Base-by-base conservation (phyloP, 92 coral and sea anemone genomes). In the Phymanthus crucifer region DNA sequence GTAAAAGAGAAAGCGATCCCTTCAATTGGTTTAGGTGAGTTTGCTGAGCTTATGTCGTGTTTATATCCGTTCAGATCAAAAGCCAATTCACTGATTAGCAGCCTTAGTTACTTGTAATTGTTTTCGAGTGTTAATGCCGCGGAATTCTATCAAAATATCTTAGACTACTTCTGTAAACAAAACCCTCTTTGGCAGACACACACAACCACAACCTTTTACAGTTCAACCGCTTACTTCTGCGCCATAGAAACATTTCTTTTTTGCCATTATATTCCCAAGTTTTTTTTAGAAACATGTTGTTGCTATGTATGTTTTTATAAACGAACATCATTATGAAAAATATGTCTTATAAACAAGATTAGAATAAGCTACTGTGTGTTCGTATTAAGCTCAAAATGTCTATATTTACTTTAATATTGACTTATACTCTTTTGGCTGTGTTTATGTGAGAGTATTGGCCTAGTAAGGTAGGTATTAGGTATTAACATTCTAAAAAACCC, bases 1-100 rank as follows among this genome's bases (percentile, higher is more conserved):
- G 87, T 89, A 38, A 83, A 79, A 78, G 99, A 95, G 37, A 93
- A 91, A 75, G 99, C 99, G 27, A 87, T 95, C 40, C 99, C 99
- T 3, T 32, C 89, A 29, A 85, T 95, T 50, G 99, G 99, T n/a
- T 74, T 95, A 72, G 99, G 99, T 95, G 84, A 73, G 97, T 57
- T 24, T 17, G n/a, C 47, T 56, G 3, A 23, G 16, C 38, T 73
- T 34, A n/a, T 47, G 75, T 56, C 40, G 64, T 61, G 47, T 31
- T 13, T 67, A 70, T 56, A 33, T 47, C 73, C 40, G 27, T 67
- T 75, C 35, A 35, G 14, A 64, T 29, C 6, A 75, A 75, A 61
- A 6, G 66, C 56, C 40, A 66, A 14, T 76, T 67, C 40, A 18
- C 43, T 50, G 4, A 24, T 74, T 80, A 70, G 77, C 9, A 45